A percentile compares a stretch with the other conserved stretches of the same genome.
These are phyloP conservation scores for Onychostruthus taczanowskii DNA, from an alignment of 2,113 vertebrate species.

Conservation along the genomic window DNA sequence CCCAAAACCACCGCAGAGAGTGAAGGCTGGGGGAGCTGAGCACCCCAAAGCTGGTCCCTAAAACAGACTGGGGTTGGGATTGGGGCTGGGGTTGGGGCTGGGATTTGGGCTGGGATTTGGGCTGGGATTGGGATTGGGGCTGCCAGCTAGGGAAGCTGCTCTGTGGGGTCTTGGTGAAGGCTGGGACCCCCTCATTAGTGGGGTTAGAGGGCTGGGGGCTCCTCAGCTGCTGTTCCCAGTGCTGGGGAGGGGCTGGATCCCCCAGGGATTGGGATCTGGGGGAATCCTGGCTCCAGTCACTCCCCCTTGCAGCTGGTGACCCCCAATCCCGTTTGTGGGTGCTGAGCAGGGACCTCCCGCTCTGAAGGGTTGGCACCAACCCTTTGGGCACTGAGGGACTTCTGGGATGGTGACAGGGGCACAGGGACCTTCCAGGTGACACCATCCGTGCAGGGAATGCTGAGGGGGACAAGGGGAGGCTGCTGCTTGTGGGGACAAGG, in stretches of 20 bases:
- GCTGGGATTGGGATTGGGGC: background rate
- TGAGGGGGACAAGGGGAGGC: too few relatives aligned
- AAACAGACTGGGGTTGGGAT: background rate
- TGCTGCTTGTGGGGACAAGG: background rate
- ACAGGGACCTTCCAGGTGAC: rapidly evolving
- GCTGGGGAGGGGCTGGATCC: background rate
- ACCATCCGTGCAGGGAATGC: rapidly evolving
- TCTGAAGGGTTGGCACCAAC: background rate
- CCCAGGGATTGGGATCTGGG: background rate
- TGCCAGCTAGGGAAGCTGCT: too few relatives aligned
- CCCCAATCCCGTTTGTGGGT: rapidly evolving
- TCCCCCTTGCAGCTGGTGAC: background rate
- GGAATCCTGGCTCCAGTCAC: background rate
- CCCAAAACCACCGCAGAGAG: too few relatives aligned
- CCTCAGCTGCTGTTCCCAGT: background rate
- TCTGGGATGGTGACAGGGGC: background rate
- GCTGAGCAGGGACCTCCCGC: background rate
- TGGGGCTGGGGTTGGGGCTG: background rate
- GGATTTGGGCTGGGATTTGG: too few relatives aligned
- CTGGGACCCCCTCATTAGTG: background rate
- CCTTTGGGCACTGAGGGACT: background rate
- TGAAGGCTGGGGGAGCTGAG: background rate
- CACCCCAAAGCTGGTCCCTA: rapidly evolving
- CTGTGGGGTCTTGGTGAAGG: background rate
- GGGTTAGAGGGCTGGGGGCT: too few relatives aligned